These are phyloP conservation scores for Gambelia wislizenii DNA, from an alignment of 2,797 vertebrate species.

Conservation along the genomic window DNA sequence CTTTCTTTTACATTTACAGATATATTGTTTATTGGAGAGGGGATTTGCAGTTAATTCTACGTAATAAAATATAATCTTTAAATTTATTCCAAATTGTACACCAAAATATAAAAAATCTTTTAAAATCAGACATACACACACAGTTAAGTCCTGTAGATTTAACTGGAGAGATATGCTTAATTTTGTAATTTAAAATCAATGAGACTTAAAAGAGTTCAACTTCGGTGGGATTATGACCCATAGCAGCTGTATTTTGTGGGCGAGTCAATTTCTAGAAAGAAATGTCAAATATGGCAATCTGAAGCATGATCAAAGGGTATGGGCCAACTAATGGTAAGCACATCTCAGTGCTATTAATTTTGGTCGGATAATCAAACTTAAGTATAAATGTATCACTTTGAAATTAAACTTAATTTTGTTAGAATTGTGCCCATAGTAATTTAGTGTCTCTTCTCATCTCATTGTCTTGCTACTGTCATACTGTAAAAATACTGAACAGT, in stretches of 20 bases:
- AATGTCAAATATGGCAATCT: conserved; percentile 6
- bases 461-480: background rate
- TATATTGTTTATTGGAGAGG: background rate
- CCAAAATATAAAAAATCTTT: background rate
- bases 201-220: background rate
- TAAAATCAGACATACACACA: background rate
- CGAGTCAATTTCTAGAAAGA: conserved; percentile 18
- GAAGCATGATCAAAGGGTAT: conserved; percentile 22
- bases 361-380: background rate
- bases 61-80: background rate
- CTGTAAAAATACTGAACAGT: background rate
- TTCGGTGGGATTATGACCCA: background rate
- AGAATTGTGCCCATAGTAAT: background rate
- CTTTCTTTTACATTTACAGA: too few relatives aligned
- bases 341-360: background rate
- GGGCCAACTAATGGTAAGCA: background rate
- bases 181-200: background rate
- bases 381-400: background rate
- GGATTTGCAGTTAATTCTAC: background rate
- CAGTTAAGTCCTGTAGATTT: background rate
- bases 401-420: background rate
- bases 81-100: background rate
- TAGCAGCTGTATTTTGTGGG: too few relatives aligned
- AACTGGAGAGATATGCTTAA: background rate
- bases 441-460: background rate